phyloP scores from a whole-genome alignment of 2,113 vertebrate species.

The Rhynchopsitta pachyrhyncha region DNA sequence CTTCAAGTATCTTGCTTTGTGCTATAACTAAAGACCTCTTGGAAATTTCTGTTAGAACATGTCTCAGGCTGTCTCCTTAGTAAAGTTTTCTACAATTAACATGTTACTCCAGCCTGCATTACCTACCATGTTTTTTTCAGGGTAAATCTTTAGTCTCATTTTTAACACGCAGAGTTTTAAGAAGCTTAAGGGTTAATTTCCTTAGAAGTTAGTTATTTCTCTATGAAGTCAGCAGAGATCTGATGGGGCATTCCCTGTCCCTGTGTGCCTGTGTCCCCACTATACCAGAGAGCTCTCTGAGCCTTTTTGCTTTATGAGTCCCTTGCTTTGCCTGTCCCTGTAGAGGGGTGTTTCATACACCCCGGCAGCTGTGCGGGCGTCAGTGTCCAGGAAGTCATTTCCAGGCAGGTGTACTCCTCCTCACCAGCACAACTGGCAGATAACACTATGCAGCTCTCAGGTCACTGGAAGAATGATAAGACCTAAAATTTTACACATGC shows the following conservation, averaged over 20 bases:
- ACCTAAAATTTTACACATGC: not conserved
- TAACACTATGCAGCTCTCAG: not conserved
- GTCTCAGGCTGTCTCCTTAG: not conserved
- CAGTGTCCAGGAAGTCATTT: not conserved
- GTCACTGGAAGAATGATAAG: not conserved
- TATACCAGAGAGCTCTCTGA: not conserved
- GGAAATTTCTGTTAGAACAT: not conserved
- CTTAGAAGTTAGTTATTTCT: not conserved
- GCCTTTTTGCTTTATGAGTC: not conserved
- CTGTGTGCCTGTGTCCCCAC: no score
- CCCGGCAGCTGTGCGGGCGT: not conserved
- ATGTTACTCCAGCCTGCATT: not conserved
- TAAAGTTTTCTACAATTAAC: not conserved
- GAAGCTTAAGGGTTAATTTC: not conserved
- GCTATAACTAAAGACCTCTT: not conserved
- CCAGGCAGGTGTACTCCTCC: not conserved
- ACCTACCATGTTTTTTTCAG: not conserved
- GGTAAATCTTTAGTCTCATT: not conserved
- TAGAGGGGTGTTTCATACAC: not conserved
- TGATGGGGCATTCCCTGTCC: not conserved
- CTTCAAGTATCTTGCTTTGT: not conserved
- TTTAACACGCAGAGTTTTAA: not conserved
- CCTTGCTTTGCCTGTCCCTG: not conserved
- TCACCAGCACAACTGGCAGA: not conserved
- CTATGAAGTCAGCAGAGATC: not conserved